A percentile compares a stretch with the other conserved stretches of the same genome.
Evolutionary conservation across 2,888 invertebrate genomes (phyloP).

Genomic region (Brachyopa scutellaris): DNA sequence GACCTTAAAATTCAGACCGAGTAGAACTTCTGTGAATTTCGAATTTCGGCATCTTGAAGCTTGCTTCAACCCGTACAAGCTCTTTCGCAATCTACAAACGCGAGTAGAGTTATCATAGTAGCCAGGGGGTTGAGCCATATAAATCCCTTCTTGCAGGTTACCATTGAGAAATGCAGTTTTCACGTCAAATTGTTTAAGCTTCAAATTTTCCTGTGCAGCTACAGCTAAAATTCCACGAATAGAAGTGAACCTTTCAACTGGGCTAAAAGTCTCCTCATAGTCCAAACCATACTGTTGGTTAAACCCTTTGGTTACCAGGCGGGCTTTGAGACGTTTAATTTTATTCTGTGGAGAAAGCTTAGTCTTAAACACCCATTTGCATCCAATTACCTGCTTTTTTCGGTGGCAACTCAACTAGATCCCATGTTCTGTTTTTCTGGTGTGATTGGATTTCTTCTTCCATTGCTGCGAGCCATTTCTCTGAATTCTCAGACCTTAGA

Average conservation of each 20-base stretch:
- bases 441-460: not conserved
- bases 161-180: not conserved
- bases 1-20: not conserved
- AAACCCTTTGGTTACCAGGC: not conserved
- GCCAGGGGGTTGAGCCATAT: not conserved
- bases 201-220: not conserved
- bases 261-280: not conserved
- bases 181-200: not conserved
- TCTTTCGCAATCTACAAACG: too few species aligned
- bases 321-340: not conserved
- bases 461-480: not conserved
- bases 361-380: not conserved
- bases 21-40: not conserved
- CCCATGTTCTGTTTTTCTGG: not conserved
- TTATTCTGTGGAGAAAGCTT: not conserved
- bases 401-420: not conserved
- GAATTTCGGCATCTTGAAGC: not conserved
- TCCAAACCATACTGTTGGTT: too few species aligned
- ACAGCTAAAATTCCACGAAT: not conserved
- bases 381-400: not conserved
- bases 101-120: not conserved
- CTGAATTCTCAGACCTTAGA: not conserved
- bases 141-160: not conserved
- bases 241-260: not conserved
- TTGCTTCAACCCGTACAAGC: not conserved